phyloP scores from a whole-genome alignment of 2,797 vertebrate genomes.

The Argyrosomus regius region DNA sequence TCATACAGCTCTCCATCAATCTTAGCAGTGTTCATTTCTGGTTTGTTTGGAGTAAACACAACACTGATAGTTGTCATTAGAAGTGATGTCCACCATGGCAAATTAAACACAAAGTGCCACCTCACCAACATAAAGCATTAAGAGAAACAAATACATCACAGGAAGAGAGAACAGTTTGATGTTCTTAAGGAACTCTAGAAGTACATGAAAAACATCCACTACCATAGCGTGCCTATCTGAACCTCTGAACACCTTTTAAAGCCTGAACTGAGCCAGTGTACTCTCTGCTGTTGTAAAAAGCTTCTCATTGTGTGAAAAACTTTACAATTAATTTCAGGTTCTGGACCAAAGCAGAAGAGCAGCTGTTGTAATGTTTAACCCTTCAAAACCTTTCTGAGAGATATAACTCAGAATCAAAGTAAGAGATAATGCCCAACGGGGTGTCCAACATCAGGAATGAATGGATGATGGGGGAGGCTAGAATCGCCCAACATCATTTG shows the following conservation, averaged over 20 bases:
- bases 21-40: not conserved
- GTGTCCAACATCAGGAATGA: too few relatives aligned
- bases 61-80: not conserved
- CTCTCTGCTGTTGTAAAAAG: slow-evolving; percentile 3
- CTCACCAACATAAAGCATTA: too few relatives aligned
- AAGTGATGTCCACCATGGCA: not conserved
- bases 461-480: too few relatives aligned
- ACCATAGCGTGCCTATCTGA: slow-evolving; percentile 1
- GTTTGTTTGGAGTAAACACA: not conserved
- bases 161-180: not conserved
- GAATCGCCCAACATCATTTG: slow-evolving; percentile 32
- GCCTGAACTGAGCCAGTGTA: not conserved
- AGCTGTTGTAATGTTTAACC: not conserved
- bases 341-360: slow-evolving; percentile 23
- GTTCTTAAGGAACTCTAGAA: slow-evolving; percentile 5
- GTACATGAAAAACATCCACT: slow-evolving; percentile 14
- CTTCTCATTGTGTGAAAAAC: not conserved
- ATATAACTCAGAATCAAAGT: too few relatives aligned
- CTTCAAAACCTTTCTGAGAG: not conserved
- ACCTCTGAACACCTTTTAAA: slow-evolving; percentile 18
- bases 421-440: too few relatives aligned
- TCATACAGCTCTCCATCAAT: not conserved
- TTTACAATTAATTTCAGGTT: slow-evolving; percentile 9
- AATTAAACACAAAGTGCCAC: not conserved
- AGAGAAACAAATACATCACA: not conserved